These are phyloP conservation scores for Oophaga sylvatica DNA, from an alignment of 2,797 vertebrate genomes.

Conservation along the genomic window DNA sequence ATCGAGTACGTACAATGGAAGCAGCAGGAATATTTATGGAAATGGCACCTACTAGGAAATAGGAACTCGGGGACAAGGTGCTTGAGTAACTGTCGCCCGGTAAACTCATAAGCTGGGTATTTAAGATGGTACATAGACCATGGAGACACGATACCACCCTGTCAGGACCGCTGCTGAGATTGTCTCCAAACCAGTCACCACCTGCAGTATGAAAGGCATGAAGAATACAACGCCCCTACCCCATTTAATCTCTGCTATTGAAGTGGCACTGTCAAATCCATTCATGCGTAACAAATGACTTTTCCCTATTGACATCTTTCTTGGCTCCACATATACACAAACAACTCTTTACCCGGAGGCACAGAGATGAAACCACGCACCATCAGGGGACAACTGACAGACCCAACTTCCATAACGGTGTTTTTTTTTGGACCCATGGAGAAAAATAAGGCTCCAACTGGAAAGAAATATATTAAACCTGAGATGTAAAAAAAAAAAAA, in stretches of 20 bases:
- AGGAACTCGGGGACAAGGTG: background rate
- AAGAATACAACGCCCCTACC: background rate
- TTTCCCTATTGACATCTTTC: background rate
- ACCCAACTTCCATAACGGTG: background rate
- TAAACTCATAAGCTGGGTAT: background rate
- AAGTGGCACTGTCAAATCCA: background rate
- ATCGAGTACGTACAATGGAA: background rate
- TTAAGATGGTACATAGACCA: background rate
- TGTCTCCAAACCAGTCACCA: background rate
- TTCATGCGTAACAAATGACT: background rate
- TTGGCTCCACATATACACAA: background rate
- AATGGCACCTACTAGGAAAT: background rate
- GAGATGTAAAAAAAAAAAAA: conserved; percentile 50
- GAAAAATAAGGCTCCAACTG: conserved; percentile 20
- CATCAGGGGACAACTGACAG: background rate
- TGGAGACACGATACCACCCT: background rate
- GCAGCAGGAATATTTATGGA: background rate
- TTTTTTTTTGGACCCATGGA: conserved; percentile 56
- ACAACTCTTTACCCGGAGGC: background rate
- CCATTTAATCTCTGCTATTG: background rate
- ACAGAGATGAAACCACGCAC: background rate
- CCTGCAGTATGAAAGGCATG: background rate
- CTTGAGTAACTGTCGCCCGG: background rate
- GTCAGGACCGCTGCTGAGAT: background rate
- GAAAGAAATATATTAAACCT: conserved; percentile 49